A percentile compares a stretch with the other conserved stretches of the same genome.
Conservation (phyloP, 1,140 invertebrate species). For the Cepaea nemoralis region DNA sequence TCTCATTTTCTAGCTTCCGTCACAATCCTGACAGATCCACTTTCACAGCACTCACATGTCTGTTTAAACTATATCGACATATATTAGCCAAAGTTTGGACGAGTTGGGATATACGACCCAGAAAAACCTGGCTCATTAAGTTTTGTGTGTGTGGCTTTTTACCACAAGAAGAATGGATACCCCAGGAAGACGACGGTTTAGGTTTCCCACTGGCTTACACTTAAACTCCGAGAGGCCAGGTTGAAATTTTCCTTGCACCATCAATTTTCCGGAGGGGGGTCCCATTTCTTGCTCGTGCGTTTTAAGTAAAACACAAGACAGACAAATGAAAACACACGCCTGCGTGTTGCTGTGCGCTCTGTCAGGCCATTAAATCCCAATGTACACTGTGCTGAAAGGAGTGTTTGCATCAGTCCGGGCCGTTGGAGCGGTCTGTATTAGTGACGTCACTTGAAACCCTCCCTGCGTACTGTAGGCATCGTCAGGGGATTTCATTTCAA, state of each 20-base stretch:
- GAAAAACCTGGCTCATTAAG: background rate
- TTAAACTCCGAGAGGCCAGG: background rate
- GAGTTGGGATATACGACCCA: background rate
- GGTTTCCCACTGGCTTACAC: background rate
- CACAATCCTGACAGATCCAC: background rate
- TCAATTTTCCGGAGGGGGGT: constrained; percentile 1
- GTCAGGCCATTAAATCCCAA: background rate
- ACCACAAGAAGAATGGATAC: background rate
- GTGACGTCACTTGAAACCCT: too few species aligned
- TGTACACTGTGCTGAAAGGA: background rate
- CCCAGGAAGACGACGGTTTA: background rate
- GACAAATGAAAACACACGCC: constrained; percentile 33
- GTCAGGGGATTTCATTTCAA: too few species aligned
- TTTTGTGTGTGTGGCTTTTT: constrained; percentile 11
- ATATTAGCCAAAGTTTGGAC: background rate
- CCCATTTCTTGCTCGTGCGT: background rate
- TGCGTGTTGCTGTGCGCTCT: background rate
- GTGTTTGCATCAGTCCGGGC: background rate
- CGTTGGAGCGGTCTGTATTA: background rate
- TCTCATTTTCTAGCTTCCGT: too few species aligned
- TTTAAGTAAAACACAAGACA: background rate
- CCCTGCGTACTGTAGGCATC: too few species aligned
- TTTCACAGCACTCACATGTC: background rate
- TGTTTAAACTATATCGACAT: background rate
- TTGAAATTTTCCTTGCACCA: background rate